Evolutionary conservation across 2,797 vertebrate genomes (phyloP), one percentile per base, ranked within the genome.

Genomic region (Acridotheres tristis): DNA sequence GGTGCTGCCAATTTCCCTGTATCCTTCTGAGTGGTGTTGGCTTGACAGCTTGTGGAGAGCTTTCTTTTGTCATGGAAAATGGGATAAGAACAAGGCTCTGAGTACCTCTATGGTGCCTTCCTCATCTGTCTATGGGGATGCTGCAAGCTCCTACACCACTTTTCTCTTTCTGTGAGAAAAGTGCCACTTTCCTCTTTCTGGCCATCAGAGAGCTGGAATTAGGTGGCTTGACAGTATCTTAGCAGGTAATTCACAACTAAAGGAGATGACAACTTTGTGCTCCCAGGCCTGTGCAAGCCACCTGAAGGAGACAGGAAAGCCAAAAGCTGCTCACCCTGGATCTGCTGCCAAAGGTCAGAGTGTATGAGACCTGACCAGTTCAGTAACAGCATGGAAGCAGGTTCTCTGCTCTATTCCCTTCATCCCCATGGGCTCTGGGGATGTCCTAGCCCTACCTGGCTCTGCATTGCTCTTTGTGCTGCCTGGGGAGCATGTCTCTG

Each of bases 1-100:
- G 16, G 50, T 0, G 1, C 50, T 11, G 15, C 36, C 5, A 1
- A 29, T 26, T 62, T 58, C 25, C 38, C 58, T 72, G 42, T 25
- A 3, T 47, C 7, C 6, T 43, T 75, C 68, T 36, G 51, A 40
- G 50, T 29, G 34, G 13, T 43, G 51, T 10, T 85, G 57, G 61
- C n/a, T 67, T 63, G 62, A 45, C 58, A 92, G 48, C 26, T 36
- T 42, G n/a, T 3, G 11, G 51, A 69, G 45, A 73, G 26, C 23
- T 88, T 81, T 53, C 18, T 22, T 51, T 57, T 75, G 19, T 57
- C 34, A 30, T 66, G 51, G 48, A 45, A 89, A 85, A 91, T 32
- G 21, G 16, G 29, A 42, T 12, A 38, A 59, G 68, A 79, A 66
- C 50, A 30, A 62, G 61, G 43, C 15, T 79, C 20, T 77, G 36